A percentile compares a stretch with the other conserved stretches of the same genome.
Evolutionary conservation across 2,113 vertebrate genomes (phyloP).

Genomic region (Nyctibius bracteatus): DNA sequence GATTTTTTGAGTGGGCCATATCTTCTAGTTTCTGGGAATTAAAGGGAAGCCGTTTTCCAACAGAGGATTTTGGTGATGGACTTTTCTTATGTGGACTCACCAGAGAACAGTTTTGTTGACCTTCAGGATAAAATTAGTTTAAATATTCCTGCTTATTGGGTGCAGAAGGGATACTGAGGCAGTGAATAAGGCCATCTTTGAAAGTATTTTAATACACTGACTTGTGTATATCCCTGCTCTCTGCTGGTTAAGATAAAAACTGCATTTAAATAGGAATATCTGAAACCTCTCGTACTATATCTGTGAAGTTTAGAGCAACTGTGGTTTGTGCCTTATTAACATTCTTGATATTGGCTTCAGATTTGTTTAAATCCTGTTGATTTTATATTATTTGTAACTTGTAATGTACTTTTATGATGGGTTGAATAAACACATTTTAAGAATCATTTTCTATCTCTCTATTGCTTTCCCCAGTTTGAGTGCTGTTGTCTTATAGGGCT

Average conservation of each 20-base stretch:
- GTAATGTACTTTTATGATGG: background rate
- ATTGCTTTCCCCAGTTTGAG: slow-evolving; percentile 3
- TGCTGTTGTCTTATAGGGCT: background rate
- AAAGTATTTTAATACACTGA: background rate
- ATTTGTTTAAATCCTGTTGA: background rate
- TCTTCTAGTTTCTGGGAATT: background rate
- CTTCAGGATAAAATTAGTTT: background rate
- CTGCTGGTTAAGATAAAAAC: slow-evolving; percentile 49
- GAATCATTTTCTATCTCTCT: background rate
- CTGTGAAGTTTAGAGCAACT: background rate
- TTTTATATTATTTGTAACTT: background rate
- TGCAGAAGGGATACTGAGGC: background rate
- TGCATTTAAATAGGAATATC: background rate
- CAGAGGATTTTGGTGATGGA: background rate
- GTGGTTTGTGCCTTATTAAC: background rate
- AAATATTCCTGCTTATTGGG: background rate
- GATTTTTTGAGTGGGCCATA: background rate
- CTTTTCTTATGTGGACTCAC: background rate
- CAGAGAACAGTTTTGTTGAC: background rate
- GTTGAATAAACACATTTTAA: background rate
- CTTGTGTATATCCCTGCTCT: slow-evolving; percentile 38
- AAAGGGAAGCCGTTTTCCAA: background rate
- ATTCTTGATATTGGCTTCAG: background rate
- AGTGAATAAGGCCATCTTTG: background rate
- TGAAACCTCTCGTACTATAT: background rate